These are phyloP conservation scores for Lepidurus apus DNA, from an alignment of 1,140 invertebrate species.

Conservation along the genomic window DNA sequence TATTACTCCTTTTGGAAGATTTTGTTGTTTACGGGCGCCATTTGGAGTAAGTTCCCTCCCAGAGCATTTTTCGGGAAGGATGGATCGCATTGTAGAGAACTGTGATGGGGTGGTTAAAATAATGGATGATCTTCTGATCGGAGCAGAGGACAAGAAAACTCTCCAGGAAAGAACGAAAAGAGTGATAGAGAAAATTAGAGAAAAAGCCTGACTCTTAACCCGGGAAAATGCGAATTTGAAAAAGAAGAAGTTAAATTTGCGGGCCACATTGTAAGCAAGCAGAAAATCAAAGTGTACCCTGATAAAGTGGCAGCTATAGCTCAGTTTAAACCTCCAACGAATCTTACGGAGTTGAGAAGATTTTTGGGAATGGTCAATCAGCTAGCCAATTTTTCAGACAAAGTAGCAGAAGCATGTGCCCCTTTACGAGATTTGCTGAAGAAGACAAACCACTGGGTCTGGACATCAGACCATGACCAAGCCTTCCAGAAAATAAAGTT, in stretches of 20 bases:
- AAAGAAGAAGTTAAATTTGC: slow-evolving; percentile 34
- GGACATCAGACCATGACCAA: too few relatives aligned
- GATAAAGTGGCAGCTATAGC: slow-evolving; percentile 32
- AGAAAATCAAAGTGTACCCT: slow-evolving; percentile 34
- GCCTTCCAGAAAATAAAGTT: too few relatives aligned
- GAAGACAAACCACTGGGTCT: too few relatives aligned
- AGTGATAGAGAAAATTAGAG: slow-evolving; percentile 26
- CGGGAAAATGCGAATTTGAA: slow-evolving; percentile 33
- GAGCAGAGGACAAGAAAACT: neutral
- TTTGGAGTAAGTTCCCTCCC: slow-evolving; percentile 40
- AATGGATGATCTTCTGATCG: slow-evolving; percentile 42
- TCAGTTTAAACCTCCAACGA: slow-evolving; percentile 33
- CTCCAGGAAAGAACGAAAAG: slow-evolving; percentile 6
- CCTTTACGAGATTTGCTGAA: too few relatives aligned
- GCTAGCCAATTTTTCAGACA: too few relatives aligned
- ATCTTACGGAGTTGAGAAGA: too few relatives aligned
- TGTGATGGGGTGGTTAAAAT: slow-evolving; percentile 36
- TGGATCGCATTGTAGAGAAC: slow-evolving; percentile 37
- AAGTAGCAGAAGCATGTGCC: too few relatives aligned
- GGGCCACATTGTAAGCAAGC: slow-evolving; percentile 36
- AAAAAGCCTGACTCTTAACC: slow-evolving; percentile 35
- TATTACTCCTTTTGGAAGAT: slow-evolving; percentile 41
- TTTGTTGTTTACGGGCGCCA: slow-evolving; percentile 39
- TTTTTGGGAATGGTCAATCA: too few relatives aligned
- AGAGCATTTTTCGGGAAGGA: slow-evolving; percentile 39